Percentiles rank a stretch among this genome's conserved stretches.
Evolutionary conservation across 2,797 vertebrate genomes (phyloP).

Genomic region (Trematomus bernacchii): DNA sequence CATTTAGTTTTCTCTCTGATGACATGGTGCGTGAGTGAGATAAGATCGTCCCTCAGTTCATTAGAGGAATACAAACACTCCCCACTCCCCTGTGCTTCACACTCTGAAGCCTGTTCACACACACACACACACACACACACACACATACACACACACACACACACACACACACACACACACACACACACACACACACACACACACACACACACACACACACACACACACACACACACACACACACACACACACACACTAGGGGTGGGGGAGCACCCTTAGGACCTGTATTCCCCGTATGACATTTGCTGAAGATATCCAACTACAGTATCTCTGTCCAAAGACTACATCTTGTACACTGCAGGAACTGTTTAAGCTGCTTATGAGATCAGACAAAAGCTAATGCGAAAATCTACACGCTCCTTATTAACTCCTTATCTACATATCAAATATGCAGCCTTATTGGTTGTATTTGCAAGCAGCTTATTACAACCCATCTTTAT

Average conservation of each 20-base stretch:
- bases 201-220: too few species aligned
- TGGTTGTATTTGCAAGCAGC: too few species aligned
- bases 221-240: too few species aligned
- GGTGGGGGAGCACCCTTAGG: conserved; percentile 32
- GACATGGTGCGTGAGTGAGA: conserved; percentile 49
- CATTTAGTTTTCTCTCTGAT: conserved; percentile 28
- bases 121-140: conserved; percentile 36
- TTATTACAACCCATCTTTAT: too few species aligned
- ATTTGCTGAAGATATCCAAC: conserved; percentile 43
- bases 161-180: too few species aligned
- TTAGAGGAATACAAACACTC: conserved; percentile 74
- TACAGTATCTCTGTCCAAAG: conserved; percentile 14
- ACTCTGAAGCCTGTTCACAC: conserved; percentile 44
- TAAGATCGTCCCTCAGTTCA: conserved; percentile 70
- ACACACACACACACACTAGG: not conserved
- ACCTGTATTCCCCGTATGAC: conserved; percentile 35
- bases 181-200: too few species aligned
- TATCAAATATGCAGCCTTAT: too few species aligned
- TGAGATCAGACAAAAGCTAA: not conserved
- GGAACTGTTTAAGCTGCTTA: conserved; percentile 1
- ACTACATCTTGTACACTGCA: not conserved
- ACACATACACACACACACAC: too few species aligned
- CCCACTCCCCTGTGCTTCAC: conserved; percentile 60
- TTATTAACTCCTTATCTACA: not conserved
- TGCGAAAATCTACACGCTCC: not conserved